Percentiles rank a stretch among this genome's conserved stretches.
phyloP scores from a whole-genome alignment of 2,888 invertebrate genomes.

The Caenorhabditis panamensis region DNA sequence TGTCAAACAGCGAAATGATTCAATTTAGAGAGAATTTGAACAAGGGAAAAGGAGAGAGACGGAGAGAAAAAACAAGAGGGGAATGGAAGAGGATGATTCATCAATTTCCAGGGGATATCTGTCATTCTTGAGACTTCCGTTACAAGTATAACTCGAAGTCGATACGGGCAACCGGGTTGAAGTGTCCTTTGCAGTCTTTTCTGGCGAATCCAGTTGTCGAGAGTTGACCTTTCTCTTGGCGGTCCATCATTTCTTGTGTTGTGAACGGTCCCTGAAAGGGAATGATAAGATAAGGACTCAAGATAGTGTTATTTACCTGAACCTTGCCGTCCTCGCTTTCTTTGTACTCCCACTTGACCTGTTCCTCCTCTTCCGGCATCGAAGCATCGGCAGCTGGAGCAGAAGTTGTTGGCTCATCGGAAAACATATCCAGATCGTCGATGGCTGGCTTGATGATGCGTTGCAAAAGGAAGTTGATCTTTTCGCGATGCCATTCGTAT shows the following conservation, averaged over 20 bases:
- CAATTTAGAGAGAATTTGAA: not conserved
- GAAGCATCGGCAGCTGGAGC: slow-evolving; percentile 16
- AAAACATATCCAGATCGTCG: slow-evolving; percentile 70
- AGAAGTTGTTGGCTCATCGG: slow-evolving; percentile 61
- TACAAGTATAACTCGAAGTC: slow-evolving; percentile 76
- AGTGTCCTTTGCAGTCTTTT: slow-evolving; percentile 65
- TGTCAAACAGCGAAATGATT: slow-evolving; percentile 5
- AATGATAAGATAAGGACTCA: no score
- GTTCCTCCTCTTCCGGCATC: slow-evolving; percentile 33
- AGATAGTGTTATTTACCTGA: slow-evolving; percentile 53
- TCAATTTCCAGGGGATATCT: no score
- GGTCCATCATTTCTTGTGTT: slow-evolving; percentile 64
- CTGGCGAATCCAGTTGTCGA: slow-evolving; percentile 69
- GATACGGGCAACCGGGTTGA: slow-evolving; percentile 74
- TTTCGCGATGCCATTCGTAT: slow-evolving; percentile 74
- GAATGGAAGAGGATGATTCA: slow-evolving; percentile 10
- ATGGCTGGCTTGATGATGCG: slow-evolving; percentile 59
- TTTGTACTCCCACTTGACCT: slow-evolving; percentile 75
- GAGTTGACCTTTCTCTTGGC: slow-evolving; percentile 64
- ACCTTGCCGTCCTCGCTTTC: slow-evolving; percentile 59
- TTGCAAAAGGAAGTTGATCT: slow-evolving; percentile 65
- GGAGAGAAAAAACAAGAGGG: slow-evolving; percentile 5
- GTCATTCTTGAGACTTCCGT: not conserved
- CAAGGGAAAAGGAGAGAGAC: not conserved
- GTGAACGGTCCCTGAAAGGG: slow-evolving; percentile 69